Base-by-base conservation (phyloP, 2,113 vertebrate species). In the Crypturellus undulatus region DNA sequence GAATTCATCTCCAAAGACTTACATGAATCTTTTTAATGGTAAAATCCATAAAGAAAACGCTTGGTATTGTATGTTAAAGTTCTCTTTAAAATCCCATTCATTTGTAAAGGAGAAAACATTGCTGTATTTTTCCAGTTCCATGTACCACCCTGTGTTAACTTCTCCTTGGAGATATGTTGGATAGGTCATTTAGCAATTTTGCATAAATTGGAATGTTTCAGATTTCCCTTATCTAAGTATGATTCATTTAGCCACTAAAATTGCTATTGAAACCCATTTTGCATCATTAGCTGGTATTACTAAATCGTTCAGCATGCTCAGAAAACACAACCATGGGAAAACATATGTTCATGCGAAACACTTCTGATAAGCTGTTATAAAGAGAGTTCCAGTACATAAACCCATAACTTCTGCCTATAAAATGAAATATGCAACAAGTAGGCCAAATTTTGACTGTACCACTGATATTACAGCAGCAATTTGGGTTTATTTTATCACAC, bases 191-290 rank as follows among this genome's bases (percentile, higher is more conserved):
- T 93, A 97, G 90, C 84, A 95, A 81, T 95, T 97, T 94, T 95
- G 93, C 81, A 87, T 93, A 94, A 96, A 91, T 95, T 78, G 65
- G 64, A 97, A 95, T 87, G 73, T 87, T 97, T 95, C 92, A 96
- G 82, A 96, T 96, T 95, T 96, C 87, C 64, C 77, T 95, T 92
- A 92, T 96, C 96, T 90, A 89, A 91, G 90, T 93, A 81, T 97
- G 95, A 97, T 97, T 97, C 94, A 97, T 97, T 97, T 96, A 94
- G 94, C 70, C 90, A 95, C 94, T 97, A 95, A 96, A 97, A 96
- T 95, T 87, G 72, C 90, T 92, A 96, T 91, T 91, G 95, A 97
- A 97, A 95, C 91, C 93, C 95, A 96, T 97, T 97, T 97, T 96
- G 94, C 94, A 95, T 97, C 94, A 82, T 97, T 97, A 97, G 92